Evolutionary conservation across 2,888 invertebrate species (phyloP), one percentile per base, ranked within the genome.

Genomic region (Bimastos eiseni): DNA sequence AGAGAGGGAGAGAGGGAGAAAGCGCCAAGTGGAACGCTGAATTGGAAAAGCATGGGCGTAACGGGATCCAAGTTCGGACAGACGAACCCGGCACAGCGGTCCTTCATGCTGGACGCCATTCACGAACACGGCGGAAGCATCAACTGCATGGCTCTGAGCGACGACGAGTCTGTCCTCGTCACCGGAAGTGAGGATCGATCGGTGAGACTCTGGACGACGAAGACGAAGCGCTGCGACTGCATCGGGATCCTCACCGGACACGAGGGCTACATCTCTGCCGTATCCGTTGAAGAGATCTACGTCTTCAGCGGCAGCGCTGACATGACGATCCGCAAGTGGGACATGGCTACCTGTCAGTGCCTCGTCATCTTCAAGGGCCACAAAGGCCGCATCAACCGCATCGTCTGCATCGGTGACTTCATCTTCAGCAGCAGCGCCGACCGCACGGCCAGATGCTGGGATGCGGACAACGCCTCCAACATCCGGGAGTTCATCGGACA

Each of bases 241-340:
- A 94, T 96, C 41, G 96, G 95, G 11, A 94, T 95, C 11, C 93
- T 96, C 90, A 93, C 94, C 24, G 96, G 95, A 1, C 96, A 96
- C 93, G 94, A 94, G 41, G 95, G 95, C 92, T 96, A 96, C 93
- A 95, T 96, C 91, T 96, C 95, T 86, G 95, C 95, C 91, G 94
- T 95, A 89, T 92, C 95, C 19, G 94, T 96, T 84, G 94, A 95
- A 89, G 96, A 95, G 91, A 94, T 95, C 90, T 95, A 93, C 93
- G 95, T 96, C 44, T 90, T 96, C 19, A 95, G 95, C 49, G 96
- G 96, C 90, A 95, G 95, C 91, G 95, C 95, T 11, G 96, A 96
- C 93, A 94, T 94, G 90, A 95, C 96, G 8, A 93, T 96, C 90
- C 94, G 95, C 88, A 96, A 96, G 92, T 96, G 96, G 96, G 95